Evolutionary conservation across 2,888 invertebrate genomes (phyloP), one percentile per base, ranked within the genome.

Genomic region (Anodontia alba): DNA sequence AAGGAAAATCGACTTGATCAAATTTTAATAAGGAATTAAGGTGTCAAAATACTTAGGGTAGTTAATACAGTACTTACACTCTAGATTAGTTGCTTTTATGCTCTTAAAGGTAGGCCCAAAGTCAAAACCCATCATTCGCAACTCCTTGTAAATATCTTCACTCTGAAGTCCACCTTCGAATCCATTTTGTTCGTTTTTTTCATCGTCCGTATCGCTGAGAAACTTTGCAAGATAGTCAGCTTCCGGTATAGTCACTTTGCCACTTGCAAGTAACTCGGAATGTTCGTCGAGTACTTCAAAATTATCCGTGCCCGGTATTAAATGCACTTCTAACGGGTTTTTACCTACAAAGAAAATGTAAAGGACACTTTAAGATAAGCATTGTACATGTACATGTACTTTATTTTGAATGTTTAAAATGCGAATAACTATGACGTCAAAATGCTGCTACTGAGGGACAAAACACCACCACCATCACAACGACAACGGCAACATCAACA

Each of bases 281-380:
- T 97, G 96, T 95, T 99, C 98, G n/a, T n/a, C n/a, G 92, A 97
- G 96, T 80, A 99, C 96, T 94, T 98, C 98, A 95, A 99, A 99
- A 31, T 92, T 20, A 49, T 49, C 20, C 20, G 49, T 49, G 8
- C 49, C 49, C n/a, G 49, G 49, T 5, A 49, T 49, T 20, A 49
- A 49, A 20, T 49, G 12, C 3, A 49, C 49, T 49, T 49, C 49
- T 17, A 49, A 5, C 3, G 5, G 3, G 20, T 20, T 49, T 20
- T 49, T 49, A 10, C 20, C 49, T 49, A 42, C 42, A 42, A 42
- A 42, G 15, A 42, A 10, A 42, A 42, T 10, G 42, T 10, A 15
- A 42, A 42, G 42, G 42, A 42, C 7, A 42, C 7, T 42, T 7
- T n/a, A n/a, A n/a, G n/a, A n/a, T n/a, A n/a, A n/a, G n/a, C n/a